Conservation (phyloP, 2,888 invertebrate species). For the Lepidochitona cinerea region DNA sequence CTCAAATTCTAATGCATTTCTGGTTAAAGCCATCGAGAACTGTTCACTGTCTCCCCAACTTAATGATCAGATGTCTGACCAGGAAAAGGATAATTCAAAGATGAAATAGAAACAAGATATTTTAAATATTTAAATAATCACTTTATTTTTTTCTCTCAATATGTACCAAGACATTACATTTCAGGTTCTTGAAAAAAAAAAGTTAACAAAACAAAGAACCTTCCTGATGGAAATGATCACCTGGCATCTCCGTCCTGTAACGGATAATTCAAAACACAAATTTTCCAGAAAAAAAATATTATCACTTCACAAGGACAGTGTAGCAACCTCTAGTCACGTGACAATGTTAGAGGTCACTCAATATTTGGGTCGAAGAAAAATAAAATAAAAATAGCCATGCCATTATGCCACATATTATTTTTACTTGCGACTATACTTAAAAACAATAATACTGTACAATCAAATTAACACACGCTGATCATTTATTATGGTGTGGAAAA, state of each 20-base stretch:
- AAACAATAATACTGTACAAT: not conserved
- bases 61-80: too few relatives aligned
- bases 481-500: too few relatives aligned
- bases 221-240: not conserved
- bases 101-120: too few relatives aligned
- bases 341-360: not conserved
- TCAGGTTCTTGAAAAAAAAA: constrained; percentile 1
- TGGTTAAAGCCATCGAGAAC: too few relatives aligned
- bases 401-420: not conserved
- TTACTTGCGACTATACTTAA: not conserved
- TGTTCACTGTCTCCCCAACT: too few relatives aligned
- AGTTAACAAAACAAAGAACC: not conserved
- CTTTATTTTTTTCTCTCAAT: not conserved
- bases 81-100: too few relatives aligned
- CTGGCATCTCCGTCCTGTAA: too few relatives aligned
- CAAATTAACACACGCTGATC: too few relatives aligned
- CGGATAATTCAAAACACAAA: too few relatives aligned
- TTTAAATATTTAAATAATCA: constrained; percentile 8
- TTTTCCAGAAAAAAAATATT: too few relatives aligned
- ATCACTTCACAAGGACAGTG: not conserved
- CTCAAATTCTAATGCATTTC: too few relatives aligned
- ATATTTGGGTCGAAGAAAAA: not conserved
- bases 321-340: constrained; percentile 5
- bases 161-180: constrained; percentile 3
- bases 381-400: not conserved